phyloP scores from a whole-genome alignment of 2,888 invertebrate species.

The Drosophila mimica region DNA sequence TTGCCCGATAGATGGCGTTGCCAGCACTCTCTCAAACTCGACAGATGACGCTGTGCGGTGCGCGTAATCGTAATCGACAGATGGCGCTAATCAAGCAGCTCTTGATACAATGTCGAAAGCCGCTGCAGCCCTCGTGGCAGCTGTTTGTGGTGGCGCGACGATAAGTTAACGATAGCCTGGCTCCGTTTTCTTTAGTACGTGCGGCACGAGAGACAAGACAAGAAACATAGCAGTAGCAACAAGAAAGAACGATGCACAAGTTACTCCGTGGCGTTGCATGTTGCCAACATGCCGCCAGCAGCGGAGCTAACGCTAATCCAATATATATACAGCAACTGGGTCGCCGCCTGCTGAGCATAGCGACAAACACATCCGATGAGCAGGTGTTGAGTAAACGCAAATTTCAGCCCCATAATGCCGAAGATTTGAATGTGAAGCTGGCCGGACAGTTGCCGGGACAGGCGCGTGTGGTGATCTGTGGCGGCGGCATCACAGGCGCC shows the following conservation, averaged over 20 bases:
- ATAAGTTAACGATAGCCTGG: conserved; percentile 21
- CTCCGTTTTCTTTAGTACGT: conserved; percentile 11
- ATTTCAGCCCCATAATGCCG: conserved; percentile 79
- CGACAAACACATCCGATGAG: conserved; percentile 51
- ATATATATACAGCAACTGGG: conserved; percentile 17
- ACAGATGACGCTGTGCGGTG: background rate
- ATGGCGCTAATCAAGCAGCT: background rate
- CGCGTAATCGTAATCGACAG: background rate
- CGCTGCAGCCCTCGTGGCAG: conserved; percentile 24
- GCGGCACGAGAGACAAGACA: conserved; percentile 31
- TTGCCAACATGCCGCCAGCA: conserved; percentile 50
- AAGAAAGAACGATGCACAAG: conserved; percentile 40
- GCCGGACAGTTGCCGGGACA: conserved; percentile 67
- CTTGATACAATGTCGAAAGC: background rate
- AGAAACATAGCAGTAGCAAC: background rate
- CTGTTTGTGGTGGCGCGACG: conserved; percentile 35
- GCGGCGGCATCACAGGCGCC: conserved; percentile 96
- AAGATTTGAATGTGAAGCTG: conserved; percentile 47
- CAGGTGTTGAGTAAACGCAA: conserved; percentile 80
- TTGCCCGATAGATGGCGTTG: background rate
- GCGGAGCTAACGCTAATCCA: conserved; percentile 39
- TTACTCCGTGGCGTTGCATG: conserved; percentile 60
- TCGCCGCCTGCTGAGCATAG: conserved; percentile 24
- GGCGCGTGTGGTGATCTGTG: conserved; percentile 88
- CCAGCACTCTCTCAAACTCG: background rate